Conservation (phyloP, 2,888 invertebrate species). For the Thereva unica region DNA sequence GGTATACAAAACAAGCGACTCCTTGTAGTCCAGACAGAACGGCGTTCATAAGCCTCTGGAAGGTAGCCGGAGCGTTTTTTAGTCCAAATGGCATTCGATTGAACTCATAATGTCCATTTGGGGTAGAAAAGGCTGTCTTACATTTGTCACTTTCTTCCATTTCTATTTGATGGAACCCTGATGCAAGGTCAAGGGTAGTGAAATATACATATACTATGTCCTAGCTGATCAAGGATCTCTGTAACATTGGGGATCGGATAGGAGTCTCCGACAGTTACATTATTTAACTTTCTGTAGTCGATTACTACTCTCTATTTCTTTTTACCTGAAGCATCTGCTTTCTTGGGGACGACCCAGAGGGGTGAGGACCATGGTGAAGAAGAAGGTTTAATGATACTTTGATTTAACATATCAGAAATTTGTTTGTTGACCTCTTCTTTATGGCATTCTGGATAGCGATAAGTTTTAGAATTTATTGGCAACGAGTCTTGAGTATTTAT, state of each 20-base stretch:
- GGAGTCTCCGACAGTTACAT: constrained; percentile 40
- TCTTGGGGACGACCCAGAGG: constrained; percentile 43
- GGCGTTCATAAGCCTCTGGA: constrained; percentile 49
- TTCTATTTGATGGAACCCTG: constrained; percentile 42
- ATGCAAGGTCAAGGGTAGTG: constrained; percentile 39
- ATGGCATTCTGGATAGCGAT: constrained; percentile 40
- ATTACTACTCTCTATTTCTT: constrained; percentile 42
- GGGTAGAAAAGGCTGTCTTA: constrained; percentile 29
- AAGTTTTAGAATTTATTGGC: constrained; percentile 34
- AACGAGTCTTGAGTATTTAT: constrained; percentile 19
- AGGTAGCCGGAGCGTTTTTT: constrained; percentile 52
- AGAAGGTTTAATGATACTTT: constrained; percentile 28
- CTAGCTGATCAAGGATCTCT: constrained; percentile 40
- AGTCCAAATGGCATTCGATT: constrained; percentile 41
- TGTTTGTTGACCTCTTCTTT: constrained; percentile 41
- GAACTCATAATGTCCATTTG: constrained; percentile 34
- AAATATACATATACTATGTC: constrained; percentile 39
- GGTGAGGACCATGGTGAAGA: constrained; percentile 41
- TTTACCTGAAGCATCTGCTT: constrained; percentile 38
- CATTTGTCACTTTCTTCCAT: constrained; percentile 35
- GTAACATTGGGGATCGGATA: constrained; percentile 46
- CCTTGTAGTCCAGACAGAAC: constrained; percentile 47
- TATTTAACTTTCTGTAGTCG: constrained; percentile 41
- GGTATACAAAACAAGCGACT: background rate
- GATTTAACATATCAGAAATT: constrained; percentile 46